Conservation (phyloP, 1,140 invertebrate species). For the Trachymyrmex cornetzi region DNA sequence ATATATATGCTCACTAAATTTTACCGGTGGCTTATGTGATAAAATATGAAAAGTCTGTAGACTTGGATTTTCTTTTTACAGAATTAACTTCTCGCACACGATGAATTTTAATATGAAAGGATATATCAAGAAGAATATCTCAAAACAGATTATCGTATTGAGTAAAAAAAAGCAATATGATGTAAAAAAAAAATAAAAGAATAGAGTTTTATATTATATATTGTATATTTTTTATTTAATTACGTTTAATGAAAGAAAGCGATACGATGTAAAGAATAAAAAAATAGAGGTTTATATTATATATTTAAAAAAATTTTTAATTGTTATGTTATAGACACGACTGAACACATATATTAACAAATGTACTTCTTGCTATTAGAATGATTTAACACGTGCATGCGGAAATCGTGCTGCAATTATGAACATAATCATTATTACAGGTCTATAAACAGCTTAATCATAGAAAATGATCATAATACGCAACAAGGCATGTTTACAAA, state of each 20-base stretch:
- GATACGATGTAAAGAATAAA: no score
- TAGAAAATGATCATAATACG: neutral
- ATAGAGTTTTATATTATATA: neutral
- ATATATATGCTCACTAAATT: slow-evolving; percentile 22
- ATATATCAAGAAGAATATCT: slow-evolving; percentile 15
- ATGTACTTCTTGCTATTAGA: no score
- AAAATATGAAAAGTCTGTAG: neutral
- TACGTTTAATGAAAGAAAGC: neutral
- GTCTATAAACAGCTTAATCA: neutral
- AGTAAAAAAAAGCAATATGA: neutral
- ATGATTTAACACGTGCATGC: neutral
- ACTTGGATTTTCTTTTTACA: neutral
- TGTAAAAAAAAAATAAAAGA: neutral
- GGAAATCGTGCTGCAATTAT: neutral
- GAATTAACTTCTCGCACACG: neutral
- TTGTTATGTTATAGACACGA: neutral
- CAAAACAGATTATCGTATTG: neutral
- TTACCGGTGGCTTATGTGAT: neutral
- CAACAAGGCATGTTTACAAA: neutral
- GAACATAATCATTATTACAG: neutral
- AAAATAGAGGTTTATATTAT: no score
- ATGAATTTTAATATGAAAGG: neutral
- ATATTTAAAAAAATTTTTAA: no score
- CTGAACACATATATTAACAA: no score
- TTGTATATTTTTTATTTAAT: slow-evolving; percentile 3